Percentiles rank a stretch among this genome's conserved stretches.
Evolutionary conservation across 2,113 vertebrate species (phyloP).

Genomic region (Bothrops jararaca): DNA sequence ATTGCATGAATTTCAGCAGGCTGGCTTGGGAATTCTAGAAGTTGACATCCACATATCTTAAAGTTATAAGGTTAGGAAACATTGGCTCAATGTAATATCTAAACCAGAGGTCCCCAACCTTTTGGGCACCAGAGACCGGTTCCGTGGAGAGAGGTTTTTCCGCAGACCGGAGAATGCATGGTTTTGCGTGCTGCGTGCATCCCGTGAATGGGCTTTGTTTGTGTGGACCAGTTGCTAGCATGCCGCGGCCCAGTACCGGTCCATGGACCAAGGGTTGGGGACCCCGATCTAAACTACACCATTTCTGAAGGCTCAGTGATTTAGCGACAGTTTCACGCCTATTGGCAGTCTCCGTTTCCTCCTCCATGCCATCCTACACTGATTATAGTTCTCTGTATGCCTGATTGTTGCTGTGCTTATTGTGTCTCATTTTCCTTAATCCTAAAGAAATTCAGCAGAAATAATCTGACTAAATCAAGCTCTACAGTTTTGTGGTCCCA

Average conservation of each 20-base stretch:
- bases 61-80: background rate
- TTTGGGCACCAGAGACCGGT: too few relatives aligned
- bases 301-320: background rate
- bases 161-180: too few relatives aligned
- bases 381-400: background rate
- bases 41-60: background rate
- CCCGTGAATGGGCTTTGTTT: too few relatives aligned
- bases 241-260: too few relatives aligned
- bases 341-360: background rate
- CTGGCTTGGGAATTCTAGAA: background rate
- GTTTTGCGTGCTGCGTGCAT: too few relatives aligned
- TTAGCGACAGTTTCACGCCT: background rate
- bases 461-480: too few relatives aligned
- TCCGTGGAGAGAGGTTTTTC: too few relatives aligned
- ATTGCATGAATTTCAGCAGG: background rate
- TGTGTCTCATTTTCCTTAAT: background rate
- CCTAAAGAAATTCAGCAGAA: background rate
- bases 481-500: background rate
- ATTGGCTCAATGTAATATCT: background rate
- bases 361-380: background rate
- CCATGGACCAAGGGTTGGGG: too few relatives aligned
- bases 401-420: background rate
- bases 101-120: too few relatives aligned
- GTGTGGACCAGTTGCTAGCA: too few relatives aligned
- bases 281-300: background rate